Base-by-base conservation (phyloP, 2,888 invertebrate species). In the Biston stratarius region DNA sequence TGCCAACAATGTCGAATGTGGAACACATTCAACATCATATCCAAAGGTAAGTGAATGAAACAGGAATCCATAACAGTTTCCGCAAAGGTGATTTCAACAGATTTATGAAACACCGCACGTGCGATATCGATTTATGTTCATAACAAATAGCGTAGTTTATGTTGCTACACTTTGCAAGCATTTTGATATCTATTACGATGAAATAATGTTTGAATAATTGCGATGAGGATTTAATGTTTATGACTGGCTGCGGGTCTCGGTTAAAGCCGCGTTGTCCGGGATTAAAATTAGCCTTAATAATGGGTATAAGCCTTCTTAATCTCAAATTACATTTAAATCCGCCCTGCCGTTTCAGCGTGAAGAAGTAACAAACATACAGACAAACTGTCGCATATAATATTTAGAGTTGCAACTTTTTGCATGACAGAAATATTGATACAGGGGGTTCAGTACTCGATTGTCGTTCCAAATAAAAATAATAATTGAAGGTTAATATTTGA, bases 141-240 rank as follows among this genome's bases (percentile, higher is more conserved):
- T 58, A 48, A 47, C 58, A 58, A 58, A 48, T 58, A 48, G 15
- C 15, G 15, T 15, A 48, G 48, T 58, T 58, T 58, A 58, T 48
- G 58, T 8, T 14, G 14, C 45, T 42, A 44, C 24, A 45, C 14
- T 6, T 47, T 48, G 38, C 47, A 38, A 9, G 47, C 36, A 24
- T 48, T 58, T 48, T 48, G 36, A 38, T 34, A 14, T 24, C 1
- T 38, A 47, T 11, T 38, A 14, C 34, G n/a, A 47, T 58, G 57
- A 47, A 47, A 47, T 56, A 56, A 15, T 33, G 42, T 8, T 42
- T 9, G 5, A 12, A 1, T 7, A 24, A 12, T n/a, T n/a, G n/a
- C n/a, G n/a, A n/a, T n/a, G n/a, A n/a, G n/a, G n/a, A n/a, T 42
- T 9, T 24, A 24, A 24, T 24, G 1, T 24, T 24, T 24, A 24